Evolutionary conservation across 2,888 invertebrate genomes (phyloP), one percentile per base, ranked within the genome.

Genomic region (Syrphus vitripennis): DNA sequence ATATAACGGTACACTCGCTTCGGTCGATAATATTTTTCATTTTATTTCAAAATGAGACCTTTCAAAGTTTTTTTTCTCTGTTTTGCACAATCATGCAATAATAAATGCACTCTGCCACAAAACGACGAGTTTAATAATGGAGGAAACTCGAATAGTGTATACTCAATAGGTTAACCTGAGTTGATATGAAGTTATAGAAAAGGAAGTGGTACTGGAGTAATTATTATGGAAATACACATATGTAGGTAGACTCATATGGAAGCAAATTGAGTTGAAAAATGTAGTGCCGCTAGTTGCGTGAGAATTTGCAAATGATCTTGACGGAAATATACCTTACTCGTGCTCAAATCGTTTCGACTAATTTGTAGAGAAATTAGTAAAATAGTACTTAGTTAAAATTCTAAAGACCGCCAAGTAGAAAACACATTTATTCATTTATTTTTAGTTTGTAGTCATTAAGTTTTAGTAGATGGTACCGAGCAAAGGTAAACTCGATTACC

Each of bases 61-160:
- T 40, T 37, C 31, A 48, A 67, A 67, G 31, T 67, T 67, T 42
- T 26, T n/a, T n/a, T n/a, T n/a, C n/a, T n/a, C n/a, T n/a, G n/a
- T n/a, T n/a, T 19, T 34, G 50, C 29, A 50, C 21, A 67, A 34
- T 67, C 48, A 34, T 67, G 67, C 50, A 67, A 50, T 67, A n/a
- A 65, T 65, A 29, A 48, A 29, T 65, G 42, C 63, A 65, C 12
- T 65, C 3, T n/a, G 4, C 4, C 7, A 21, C 37, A 29, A 55
- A 10, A 37, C 9, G 10, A n/a, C 14, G 7, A 3, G 34, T 7
- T 34, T 21, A 59, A n/a, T n/a, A n/a, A 37, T 21, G 21, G n/a
- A 42, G 61, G 40, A 42, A 63, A 42, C 16, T 42, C 40, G 16
- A 16, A 34, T 59, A 24, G 34, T 21, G 31, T 34, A n/a, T n/a